Percentiles rank a stretch among this genome's conserved stretches.
Conservation (phyloP, 2,113 vertebrate genomes). For the Dromiciops gliroides region DNA sequence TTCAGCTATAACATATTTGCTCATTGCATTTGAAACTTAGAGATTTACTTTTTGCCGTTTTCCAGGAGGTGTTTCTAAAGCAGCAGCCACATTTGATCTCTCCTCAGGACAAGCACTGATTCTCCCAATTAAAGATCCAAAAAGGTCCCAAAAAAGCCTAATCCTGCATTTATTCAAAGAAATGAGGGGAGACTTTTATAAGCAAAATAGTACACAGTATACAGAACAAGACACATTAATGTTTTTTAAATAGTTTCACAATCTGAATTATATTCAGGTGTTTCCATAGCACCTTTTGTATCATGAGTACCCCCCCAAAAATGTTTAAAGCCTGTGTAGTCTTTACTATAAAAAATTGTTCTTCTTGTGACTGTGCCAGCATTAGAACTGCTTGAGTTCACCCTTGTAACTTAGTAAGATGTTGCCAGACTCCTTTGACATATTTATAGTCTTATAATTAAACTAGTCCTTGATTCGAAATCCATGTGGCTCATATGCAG, state of each 20-base stretch:
- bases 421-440: conserved; percentile 82
- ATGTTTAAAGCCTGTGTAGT: conserved; percentile 16
- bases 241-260: conserved; percentile 35
- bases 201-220: neutral
- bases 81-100: neutral
- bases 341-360: conserved; percentile 49
- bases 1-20: neutral
- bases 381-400: conserved; percentile 76
- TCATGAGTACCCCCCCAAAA: conserved; percentile 45
- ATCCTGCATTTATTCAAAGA: conserved; percentile 43
- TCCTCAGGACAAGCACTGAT: conserved; percentile 1
- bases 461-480: conserved; percentile 79
- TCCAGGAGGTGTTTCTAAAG: conserved; percentile 40
- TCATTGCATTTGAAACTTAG: neutral
- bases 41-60: neutral
- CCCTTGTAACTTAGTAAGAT: conserved; percentile 83
- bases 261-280: conserved; percentile 46
- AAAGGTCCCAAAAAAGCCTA: conserved; percentile 37
- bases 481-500: conserved; percentile 65
- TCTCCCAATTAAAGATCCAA: neutral
- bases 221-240: conserved; percentile 19
- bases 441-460: conserved; percentile 85
- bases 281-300: conserved; percentile 13
- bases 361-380: conserved; percentile 70
- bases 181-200: conserved; percentile 12